These are phyloP conservation scores for Clarias batrachus DNA, from an alignment of 2,113 vertebrate genomes.

Conservation along the genomic window DNA sequence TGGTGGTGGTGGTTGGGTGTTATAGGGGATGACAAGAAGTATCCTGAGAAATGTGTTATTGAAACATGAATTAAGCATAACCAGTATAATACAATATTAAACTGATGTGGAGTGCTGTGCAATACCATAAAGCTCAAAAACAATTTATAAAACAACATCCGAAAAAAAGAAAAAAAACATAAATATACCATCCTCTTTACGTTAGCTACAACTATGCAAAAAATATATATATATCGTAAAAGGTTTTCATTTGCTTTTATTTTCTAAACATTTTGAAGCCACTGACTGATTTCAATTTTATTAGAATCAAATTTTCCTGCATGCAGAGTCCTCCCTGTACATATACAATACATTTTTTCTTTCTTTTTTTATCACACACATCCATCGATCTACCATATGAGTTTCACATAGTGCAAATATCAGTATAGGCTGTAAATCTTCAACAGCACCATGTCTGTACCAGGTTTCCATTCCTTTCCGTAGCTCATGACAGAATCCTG, in stretches of 20 bases:
- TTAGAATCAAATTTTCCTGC: constrained; percentile 5
- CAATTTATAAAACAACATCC: background rate
- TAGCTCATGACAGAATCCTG: constrained; percentile 68
- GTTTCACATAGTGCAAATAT: constrained; percentile 72
- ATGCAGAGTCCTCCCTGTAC: background rate
- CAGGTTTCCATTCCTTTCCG: constrained; percentile 50
- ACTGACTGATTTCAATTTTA: background rate
- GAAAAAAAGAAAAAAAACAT: background rate
- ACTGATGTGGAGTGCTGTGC: background rate
- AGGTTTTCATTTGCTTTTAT: background rate
- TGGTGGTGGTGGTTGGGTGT: too few relatives aligned
- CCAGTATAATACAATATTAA: background rate
- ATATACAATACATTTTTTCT: constrained; percentile 28
- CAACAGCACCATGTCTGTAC: constrained; percentile 56
- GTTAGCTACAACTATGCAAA: background rate
- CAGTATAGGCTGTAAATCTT: constrained; percentile 45
- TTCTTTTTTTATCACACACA: constrained; percentile 58
- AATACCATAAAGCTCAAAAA: background rate
- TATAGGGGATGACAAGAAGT: background rate
- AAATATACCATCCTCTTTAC: background rate
- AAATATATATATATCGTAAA: background rate
- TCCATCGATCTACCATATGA: constrained; percentile 60
- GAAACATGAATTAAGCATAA: background rate
- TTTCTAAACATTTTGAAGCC: constrained; percentile 21
- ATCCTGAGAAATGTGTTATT: constrained; percentile 12